Evolutionary conservation across 2,888 invertebrate genomes (phyloP), one percentile per base, ranked within the genome.

Genomic region (Peribatodes rhomboidaria): DNA sequence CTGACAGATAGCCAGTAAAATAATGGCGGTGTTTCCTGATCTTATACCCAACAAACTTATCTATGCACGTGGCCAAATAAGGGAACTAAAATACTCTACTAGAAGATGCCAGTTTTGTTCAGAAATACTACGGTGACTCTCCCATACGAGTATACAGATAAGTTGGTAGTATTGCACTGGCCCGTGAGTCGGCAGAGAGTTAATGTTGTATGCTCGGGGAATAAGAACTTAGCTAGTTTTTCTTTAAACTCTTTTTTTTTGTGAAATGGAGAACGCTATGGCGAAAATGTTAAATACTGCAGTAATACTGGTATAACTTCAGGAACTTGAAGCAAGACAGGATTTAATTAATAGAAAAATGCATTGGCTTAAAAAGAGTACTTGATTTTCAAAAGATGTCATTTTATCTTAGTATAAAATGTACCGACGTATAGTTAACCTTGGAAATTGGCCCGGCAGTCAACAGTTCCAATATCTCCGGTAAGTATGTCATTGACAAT

Each of bases 21-120:
- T 84, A 80, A 81, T 77, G 81, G 70, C 74, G 67, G 74, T 66
- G 71, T 81, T 84, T 85, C 84, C 84, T 79, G 79, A 77, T 73
- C 70, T 72, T 53, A 52, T 67, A 8, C 11, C 16, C 11, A 1
- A 35, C 35, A 7, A 50, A 35, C 7, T 35, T 50, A 13, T 13
- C 18, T 13, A 35, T 13, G 33, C 1, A 33, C 7, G 11, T 16
- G 6, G 33, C 20, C 6, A 35, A 20, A n/a, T 18, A 1, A 20
- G 20, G 1, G 35, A 50, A 50, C 35, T 35, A 35, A 3, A 50
- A 35, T 35, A 10, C 20, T 35, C 13, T 11, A 18, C 13, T 6
- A 9, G 27, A 0, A 1, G 4, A 37, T 3, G 2, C n/a, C 1
- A 18, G 35, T 20, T 18, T 50, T 20, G 1, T 20, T 37, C 4